Base-by-base conservation (phyloP, 2,113 vertebrate species). In the Rhineura floridana region DNA sequence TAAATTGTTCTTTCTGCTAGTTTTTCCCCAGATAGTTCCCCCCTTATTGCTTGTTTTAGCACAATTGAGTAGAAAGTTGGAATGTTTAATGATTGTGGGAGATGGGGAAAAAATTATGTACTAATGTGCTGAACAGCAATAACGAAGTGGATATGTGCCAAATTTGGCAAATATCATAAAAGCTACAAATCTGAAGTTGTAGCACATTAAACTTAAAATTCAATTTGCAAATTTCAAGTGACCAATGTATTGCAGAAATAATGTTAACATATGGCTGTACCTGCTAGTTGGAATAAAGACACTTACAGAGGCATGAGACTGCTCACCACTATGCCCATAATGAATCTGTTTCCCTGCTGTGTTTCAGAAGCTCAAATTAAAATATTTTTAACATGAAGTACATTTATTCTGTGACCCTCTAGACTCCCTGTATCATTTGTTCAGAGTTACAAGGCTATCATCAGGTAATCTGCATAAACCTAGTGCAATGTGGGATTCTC, bases 171-270 rank as follows among this genome's bases (percentile, higher is more conserved):
- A 75, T 28, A n/a, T 63, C 76, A 79, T 69, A 80, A 70, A 42
- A 55, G 63, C 48, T 55, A 80, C 77, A 80, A 72, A 59, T 69
- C n/a, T 69, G 76, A 86, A 42, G 62, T 23, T 79, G 7, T 30
- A 67, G 85, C 48, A 44, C 48, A 59, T 87, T 87, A 80, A 39
- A 63, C 69, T 87, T 87, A 81, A 69, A 70, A 81, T 81, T 33
- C 78, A 81, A 87, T 87, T 70, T 87, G 67, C 67, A 44, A n/a
- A 87, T 59, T 87, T 39, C 86, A 87, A 81, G 86, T 73, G 65
- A 80, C 39, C 78, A 81, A 81, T 87, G 72, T 81, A 72, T 72
- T 46, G 78, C 62, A 81, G 50, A 87, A 59, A 19, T 59, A 72
- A 12, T 39, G 46, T 69, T 87, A 84, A 19, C 39, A 13, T 78